Percentiles rank a stretch among this genome's conserved stretches.
Evolutionary conservation across 2,888 invertebrate genomes (phyloP).

Genomic region (Yponomeuta sedellus): DNA sequence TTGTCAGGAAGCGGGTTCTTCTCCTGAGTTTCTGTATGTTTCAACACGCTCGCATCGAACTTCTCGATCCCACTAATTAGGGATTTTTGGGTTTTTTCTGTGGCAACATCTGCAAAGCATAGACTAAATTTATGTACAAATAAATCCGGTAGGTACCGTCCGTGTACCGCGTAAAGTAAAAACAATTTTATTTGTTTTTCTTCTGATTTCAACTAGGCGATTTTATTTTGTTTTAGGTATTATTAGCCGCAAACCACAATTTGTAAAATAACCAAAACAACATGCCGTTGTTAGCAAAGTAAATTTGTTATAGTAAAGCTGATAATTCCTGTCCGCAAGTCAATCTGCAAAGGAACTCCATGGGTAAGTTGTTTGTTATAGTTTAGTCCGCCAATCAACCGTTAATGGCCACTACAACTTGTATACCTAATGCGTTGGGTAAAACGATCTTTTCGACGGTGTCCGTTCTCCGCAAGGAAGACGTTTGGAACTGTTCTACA

Average conservation of each 20-base stretch:
- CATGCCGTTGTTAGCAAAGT: neutral
- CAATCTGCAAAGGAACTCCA: neutral
- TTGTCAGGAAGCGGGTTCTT: constrained; percentile 96
- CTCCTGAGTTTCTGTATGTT: constrained; percentile 94
- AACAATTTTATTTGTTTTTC: neutral
- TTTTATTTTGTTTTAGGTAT: neutral
- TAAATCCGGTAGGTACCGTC: no score
- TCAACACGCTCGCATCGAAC: constrained; percentile 88
- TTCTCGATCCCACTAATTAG: constrained; percentile 90
- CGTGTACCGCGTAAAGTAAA: constrained; percentile 5
- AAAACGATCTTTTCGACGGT: constrained; percentile 89
- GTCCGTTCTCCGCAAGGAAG: constrained; percentile 84
- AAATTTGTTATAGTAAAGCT: neutral
- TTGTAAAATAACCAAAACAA: neutral
- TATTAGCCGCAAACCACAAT: neutral
- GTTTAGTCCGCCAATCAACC: neutral
- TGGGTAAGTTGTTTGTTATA: neutral
- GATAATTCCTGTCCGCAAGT: neutral
- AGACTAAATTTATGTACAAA: constrained; percentile 26
- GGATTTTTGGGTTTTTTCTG: constrained; percentile 90
- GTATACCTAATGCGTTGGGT: constrained; percentile 89
- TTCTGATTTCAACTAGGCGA: no score
- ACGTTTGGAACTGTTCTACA: constrained; percentile 85
- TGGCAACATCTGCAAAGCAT: constrained; percentile 85
- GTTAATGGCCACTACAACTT: neutral